Base-by-base conservation (phyloP, 2,113 vertebrate species). In the Labeo rohita region DNA sequence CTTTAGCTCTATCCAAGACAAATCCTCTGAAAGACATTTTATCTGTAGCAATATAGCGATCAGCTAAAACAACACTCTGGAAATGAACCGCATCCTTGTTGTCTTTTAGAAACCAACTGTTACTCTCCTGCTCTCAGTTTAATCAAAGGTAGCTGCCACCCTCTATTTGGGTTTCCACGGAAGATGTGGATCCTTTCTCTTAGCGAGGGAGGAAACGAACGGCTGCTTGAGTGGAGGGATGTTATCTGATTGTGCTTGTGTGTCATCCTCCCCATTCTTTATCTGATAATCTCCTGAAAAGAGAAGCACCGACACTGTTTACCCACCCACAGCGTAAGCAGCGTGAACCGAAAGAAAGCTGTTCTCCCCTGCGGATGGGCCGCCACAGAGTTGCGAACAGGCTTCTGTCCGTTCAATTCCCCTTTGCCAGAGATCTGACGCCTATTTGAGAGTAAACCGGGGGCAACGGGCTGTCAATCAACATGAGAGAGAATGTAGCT, bases 241-340 rank as follows among this genome's bases (percentile, higher is more conserved):
- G 78, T 77, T 81, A 82, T 85, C 76, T 88, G 85, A 86, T 86
- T 39, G 50, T 13, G 49, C 50, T 39, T 74, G 52, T 50, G 78
- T 82, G 79, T 82, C 78, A 74, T 73, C 43, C 59, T 86, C 23
- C 66, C 34, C 16, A 45, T 63, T 85, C 72, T 76, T 52, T 65
- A 49, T 76, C 87, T 75, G 59, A 82, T 59, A 54, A 81, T 85
- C 77, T 81, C 15, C 36, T 78, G 45, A 52, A 56, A 39, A 72
- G 65, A 76, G 36, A 49, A 76, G 45, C 52, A 79, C 86, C 21
- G 49, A 81, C 28, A 52, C 52, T 52, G 74, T 80, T 73, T 74
- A 61, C 66, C 66, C 82, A 59, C 50, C 68, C 68, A 45, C 36
- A 8, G 80, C 11, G 23, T 50, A 36, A 82, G 47, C 61, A 16